Evolutionary conservation across 2,888 invertebrate genomes (phyloP).

Genomic region (Meghimatium bilineatum): DNA sequence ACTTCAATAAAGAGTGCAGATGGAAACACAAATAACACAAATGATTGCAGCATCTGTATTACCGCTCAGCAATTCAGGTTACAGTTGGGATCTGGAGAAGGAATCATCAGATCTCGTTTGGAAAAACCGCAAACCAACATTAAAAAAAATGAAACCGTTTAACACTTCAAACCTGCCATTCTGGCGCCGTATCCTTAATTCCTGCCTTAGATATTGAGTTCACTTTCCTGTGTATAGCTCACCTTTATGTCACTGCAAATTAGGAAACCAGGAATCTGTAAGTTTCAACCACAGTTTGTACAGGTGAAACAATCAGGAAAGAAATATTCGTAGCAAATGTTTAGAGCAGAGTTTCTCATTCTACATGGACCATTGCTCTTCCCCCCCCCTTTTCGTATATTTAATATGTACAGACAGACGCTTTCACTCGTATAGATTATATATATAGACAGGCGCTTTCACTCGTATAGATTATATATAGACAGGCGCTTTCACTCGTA

Average conservation of each 20-base stretch:
- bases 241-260: conserved; percentile 3
- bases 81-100: neutral
- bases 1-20: neutral
- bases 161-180: neutral
- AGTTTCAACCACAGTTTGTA: neutral
- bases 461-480: no score
- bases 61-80: neutral
- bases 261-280: neutral
- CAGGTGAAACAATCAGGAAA: neutral
- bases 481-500: no score
- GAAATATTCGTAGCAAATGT: neutral
- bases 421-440: no score
- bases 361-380: no score
- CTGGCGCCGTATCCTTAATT: conserved; percentile 12
- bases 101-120: neutral
- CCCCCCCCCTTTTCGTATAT: no score
- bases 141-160: neutral
- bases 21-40: neutral
- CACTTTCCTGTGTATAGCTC: neutral
- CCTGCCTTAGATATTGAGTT: neutral
- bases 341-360: neutral
- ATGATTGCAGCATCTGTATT: neutral
- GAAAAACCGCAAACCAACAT: neutral
- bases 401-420: no score
- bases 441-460: no score